A percentile compares a stretch with the other conserved stretches of the same genome.
These are phyloP conservation scores for Leucophora obtusa DNA, from an alignment of 2,888 invertebrate species.

Conservation along the genomic window DNA sequence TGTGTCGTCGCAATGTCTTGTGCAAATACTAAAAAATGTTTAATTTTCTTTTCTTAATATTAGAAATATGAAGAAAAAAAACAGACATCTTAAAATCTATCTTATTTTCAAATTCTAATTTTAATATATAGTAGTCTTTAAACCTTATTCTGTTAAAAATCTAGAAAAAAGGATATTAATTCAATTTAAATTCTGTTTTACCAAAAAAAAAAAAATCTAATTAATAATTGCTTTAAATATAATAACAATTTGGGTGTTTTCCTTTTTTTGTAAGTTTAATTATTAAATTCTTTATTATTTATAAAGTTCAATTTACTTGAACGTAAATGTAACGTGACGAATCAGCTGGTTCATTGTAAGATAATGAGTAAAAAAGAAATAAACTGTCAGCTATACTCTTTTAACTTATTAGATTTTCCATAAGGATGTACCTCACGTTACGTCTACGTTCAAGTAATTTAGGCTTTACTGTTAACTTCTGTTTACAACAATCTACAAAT, in stretches of 20 bases:
- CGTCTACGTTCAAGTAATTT: too few species aligned
- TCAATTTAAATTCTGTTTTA: slow-evolving; percentile 22
- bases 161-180: slow-evolving; percentile 6
- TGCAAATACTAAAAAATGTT: slow-evolving; percentile 69
- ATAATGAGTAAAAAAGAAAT: too few species aligned
- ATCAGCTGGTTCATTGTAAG: too few species aligned
- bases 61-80: too few species aligned
- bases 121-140: background rate
- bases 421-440: too few species aligned
- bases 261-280: slow-evolving; percentile 13
- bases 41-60: background rate
- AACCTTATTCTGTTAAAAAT: slow-evolving; percentile 14
- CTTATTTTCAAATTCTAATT: slow-evolving; percentile 11
- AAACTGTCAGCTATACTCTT: too few species aligned
- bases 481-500: background rate
- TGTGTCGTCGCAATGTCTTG: slow-evolving; percentile 75
- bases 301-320: too few species aligned
- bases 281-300: slow-evolving; percentile 8
- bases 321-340: too few species aligned
- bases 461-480: background rate
- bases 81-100: slow-evolving; percentile 3
- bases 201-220: slow-evolving; percentile 19
- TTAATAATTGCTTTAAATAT: background rate
- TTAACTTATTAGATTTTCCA: too few species aligned
- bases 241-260: background rate